A percentile compares a stretch with the other conserved stretches of the same genome.
Conservation (phyloP, 2,113 vertebrate genomes). For the Cyprinus carpio region DNA sequence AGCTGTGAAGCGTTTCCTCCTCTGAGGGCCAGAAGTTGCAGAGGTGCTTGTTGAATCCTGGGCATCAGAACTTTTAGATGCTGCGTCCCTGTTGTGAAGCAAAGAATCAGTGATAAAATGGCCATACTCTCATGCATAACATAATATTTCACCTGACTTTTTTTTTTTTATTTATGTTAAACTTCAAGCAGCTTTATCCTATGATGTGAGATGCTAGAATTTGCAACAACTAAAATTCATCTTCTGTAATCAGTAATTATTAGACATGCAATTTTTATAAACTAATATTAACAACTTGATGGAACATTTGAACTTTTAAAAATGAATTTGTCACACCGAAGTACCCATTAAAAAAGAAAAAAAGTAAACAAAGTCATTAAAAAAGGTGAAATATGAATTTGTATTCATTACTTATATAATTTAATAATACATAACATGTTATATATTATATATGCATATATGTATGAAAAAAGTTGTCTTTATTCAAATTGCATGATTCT, state of each 20-base stretch:
- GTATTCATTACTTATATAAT: too few species aligned
- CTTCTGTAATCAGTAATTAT: not conserved
- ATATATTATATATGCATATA: too few species aligned
- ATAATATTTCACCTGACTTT: not conserved
- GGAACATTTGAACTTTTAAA: not conserved
- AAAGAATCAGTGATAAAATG: not conserved
- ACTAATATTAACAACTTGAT: not conserved
- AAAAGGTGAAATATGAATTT: too few species aligned
- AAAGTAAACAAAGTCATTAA: not conserved
- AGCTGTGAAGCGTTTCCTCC: slow-evolving; percentile 85
- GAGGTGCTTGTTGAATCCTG: slow-evolving; percentile 59
- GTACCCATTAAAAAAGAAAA: not conserved
- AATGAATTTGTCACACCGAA: not conserved
- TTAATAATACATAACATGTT: too few species aligned
- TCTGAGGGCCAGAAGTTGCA: slow-evolving; percentile 73
- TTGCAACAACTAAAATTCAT: not conserved
- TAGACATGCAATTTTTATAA: not conserved
- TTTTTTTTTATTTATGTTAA: not conserved
- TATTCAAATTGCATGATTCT: not conserved
- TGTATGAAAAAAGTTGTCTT: too few species aligned
- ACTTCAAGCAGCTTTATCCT: not conserved
- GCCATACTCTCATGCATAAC: not conserved
- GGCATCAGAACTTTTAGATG: slow-evolving; percentile 59
- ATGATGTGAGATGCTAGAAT: not conserved
- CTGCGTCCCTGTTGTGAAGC: slow-evolving; percentile 72